A percentile compares a stretch with the other conserved stretches of the same genome.
phyloP scores from a whole-genome alignment of 2,888 invertebrate genomes.

The Leptopilina syphax region DNA sequence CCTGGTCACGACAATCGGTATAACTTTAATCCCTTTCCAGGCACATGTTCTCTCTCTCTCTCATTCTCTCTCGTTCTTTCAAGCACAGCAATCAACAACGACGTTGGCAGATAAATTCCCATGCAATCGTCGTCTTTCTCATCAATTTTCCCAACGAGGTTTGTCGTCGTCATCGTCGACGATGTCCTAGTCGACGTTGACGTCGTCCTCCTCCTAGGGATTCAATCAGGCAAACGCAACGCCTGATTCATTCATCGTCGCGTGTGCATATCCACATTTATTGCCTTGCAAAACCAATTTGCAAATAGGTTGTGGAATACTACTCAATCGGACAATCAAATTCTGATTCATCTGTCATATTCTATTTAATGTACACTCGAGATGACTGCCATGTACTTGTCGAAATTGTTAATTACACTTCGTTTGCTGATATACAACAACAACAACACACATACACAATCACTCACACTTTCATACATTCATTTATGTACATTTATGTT shows the following conservation, averaged over 20 bases:
- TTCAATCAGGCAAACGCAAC: conserved; percentile 69
- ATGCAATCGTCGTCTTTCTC: conserved; percentile 48
- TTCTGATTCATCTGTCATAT: conserved; percentile 14
- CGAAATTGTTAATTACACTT: conserved; percentile 31
- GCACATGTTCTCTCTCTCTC: background rate
- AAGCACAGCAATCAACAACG: conserved; percentile 28
- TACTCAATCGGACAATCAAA: conserved; percentile 18
- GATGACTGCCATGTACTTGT: conserved; percentile 9
- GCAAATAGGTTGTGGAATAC: conserved; percentile 70
- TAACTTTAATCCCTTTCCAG: conserved; percentile 27
- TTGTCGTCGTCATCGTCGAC: conserved; percentile 52
- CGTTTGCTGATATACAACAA: background rate
- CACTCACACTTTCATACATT: background rate
- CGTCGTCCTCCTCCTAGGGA: conserved; percentile 57
- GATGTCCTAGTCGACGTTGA: conserved; percentile 34
- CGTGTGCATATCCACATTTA: conserved; percentile 62
- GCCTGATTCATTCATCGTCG: conserved; percentile 61
- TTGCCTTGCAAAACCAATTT: conserved; percentile 73
- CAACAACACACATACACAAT: background rate
- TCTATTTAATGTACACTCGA: conserved; percentile 24
- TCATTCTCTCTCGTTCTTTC: background rate
- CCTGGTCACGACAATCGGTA: conserved; percentile 20
- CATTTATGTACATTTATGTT: background rate
- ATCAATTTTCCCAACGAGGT: conserved; percentile 59
- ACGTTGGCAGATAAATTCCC: conserved; percentile 33